Conservation (phyloP, 2,113 vertebrate species). For the Dromaius novaehollandiae region DNA sequence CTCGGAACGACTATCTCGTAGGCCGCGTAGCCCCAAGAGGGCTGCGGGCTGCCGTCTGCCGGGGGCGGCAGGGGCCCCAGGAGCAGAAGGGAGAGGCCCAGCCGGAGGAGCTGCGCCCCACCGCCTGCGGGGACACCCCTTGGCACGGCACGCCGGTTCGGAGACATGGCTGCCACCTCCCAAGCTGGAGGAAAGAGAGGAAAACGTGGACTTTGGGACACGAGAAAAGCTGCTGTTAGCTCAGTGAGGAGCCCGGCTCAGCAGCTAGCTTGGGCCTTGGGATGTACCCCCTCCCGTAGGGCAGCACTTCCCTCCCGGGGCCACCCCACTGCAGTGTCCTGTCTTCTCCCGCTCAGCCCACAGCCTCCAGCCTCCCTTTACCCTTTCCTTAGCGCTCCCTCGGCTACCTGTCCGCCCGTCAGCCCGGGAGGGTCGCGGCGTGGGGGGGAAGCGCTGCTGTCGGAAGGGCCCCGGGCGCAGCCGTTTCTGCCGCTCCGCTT, state of each 20-base stretch:
- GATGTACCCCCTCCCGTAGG: too few relatives aligned
- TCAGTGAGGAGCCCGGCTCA: not conserved
- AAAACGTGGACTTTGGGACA: accelerated
- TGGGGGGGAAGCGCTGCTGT: not conserved
- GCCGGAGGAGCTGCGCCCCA: not conserved
- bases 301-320: too few relatives aligned
- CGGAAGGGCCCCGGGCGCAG: not conserved
- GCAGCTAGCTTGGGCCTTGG: too few relatives aligned
- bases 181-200: not conserved
- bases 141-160: not conserved
- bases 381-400: not conserved
- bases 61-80: not conserved
- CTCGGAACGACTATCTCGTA: constrained; percentile 32
- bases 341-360: not conserved
- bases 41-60: not conserved
- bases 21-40: not conserved
- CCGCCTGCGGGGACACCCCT: accelerated
- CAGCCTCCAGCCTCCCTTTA: not conserved
- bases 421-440: too few relatives aligned
- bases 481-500: not conserved
- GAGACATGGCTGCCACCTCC: not conserved
- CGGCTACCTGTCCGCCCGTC: too few relatives aligned
- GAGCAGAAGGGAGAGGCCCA: not conserved
- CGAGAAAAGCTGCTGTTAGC: not conserved
- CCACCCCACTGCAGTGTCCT: too few relatives aligned